Base-by-base conservation (phyloP, 2,888 invertebrate genomes). In the Chalcosyrphus nemorum region DNA sequence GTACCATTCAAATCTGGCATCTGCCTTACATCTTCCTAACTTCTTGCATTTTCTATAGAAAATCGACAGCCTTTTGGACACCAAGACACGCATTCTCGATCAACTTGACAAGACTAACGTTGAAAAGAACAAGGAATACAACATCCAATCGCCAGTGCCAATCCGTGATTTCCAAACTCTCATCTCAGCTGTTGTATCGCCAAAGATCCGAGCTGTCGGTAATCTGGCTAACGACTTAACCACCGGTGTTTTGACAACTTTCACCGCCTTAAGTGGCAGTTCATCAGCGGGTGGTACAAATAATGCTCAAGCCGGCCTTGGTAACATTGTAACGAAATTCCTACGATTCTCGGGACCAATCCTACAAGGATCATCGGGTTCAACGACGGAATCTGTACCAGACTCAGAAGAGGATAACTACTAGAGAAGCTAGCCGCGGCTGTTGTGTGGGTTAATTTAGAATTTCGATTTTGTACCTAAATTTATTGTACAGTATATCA, bases 51-150 rank as follows among this genome's bases (percentile, higher is more conserved):
- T 93, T 15, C 59, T 13, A 50, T 86, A 96, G 96, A 96, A 96
- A 95, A 93, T 96, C 92, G 96, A 96, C 92, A 94, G 95, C 86
- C 93, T 96, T 91, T 93, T 96, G 92, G 96, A 96, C 89, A 94
- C 95, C 61, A 96, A 96, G 92, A 96, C 96, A 41, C 93, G 93
- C 32, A 93, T 95, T 87, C 93, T 96, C 78, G 93, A 93, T 70
- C 93, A 94, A 59, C 91, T 96, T 89, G 96, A 96, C 91, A 93
- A 93, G 63, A 91, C 94, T 86, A 96, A 96, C 91, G 94, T 95
- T 87, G 95, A 93, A 88, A 94, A 96, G 91, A 96, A 96, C 91
- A 94, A 93, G 86, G 94, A 94, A 88, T 95, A 94, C 89, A 94
- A 95, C 56, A 96, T 96, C 88, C 94, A 94, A 88, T 88, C 93